A percentile compares a stretch with the other conserved stretches of the same genome.
Evolutionary conservation across 2,113 vertebrate genomes (phyloP).

Genomic region (Heterocephalus glaber): DNA sequence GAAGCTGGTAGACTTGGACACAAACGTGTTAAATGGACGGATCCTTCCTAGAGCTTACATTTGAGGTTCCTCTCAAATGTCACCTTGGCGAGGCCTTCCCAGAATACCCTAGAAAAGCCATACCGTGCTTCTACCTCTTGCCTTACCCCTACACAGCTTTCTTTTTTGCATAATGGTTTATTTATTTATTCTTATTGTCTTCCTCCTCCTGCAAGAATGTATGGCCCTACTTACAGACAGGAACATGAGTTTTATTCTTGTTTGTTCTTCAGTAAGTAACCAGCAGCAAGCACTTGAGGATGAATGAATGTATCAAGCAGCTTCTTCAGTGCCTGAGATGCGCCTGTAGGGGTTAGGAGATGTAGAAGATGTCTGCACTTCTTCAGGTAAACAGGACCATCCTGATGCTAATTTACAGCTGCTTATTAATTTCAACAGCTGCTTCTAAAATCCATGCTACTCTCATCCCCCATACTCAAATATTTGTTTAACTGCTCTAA

Average conservation of each 20-base stretch:
- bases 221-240: neutral
- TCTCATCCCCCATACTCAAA: neutral
- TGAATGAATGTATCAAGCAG: neutral
- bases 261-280: neutral
- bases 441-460: neutral
- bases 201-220: neutral
- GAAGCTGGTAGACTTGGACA: neutral
- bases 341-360: neutral
- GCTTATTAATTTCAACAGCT: neutral
- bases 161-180: neutral
- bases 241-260: neutral
- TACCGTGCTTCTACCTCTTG: neutral
- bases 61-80: neutral
- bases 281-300: neutral
- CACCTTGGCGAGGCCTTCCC: neutral
- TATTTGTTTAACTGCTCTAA: constrained; percentile 26
- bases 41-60: neutral
- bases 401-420: neutral
- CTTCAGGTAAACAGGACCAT: neutral
- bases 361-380: neutral
- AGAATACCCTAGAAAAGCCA: neutral
- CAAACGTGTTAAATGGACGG: neutral
- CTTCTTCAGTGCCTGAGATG: neutral
- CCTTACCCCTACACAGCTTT: neutral
- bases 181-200: neutral